Conservation (phyloP, 2,797 vertebrate genomes). For the Parauchenoglanis punctatus region DNA sequence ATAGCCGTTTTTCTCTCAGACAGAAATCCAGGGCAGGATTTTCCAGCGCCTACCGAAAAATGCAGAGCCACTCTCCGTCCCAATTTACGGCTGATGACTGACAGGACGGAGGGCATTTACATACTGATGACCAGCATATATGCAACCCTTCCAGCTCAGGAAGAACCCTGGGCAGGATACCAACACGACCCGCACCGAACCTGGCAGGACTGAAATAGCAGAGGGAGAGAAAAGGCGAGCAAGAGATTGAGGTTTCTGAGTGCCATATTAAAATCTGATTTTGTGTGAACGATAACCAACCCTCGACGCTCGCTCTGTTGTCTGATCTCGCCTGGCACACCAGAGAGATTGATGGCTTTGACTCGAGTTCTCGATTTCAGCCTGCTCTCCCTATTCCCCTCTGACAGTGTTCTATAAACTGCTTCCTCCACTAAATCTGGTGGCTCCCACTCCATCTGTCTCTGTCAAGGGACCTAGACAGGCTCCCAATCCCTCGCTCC, state of each 20-base stretch:
- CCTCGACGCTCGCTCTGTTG: slow-evolving; percentile 53
- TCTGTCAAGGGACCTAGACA: slow-evolving; percentile 71
- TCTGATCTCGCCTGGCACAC: slow-evolving; percentile 40
- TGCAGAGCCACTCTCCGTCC: slow-evolving; percentile 55
- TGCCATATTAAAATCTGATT: slow-evolving; percentile 64
- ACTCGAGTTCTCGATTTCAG: slow-evolving; percentile 78
- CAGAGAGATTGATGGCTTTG: slow-evolving; percentile 67
- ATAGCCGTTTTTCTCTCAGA: neutral
- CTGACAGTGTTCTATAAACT: slow-evolving; percentile 79
- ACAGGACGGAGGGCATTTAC: slow-evolving; percentile 73
- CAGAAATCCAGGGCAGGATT: slow-evolving; percentile 51
- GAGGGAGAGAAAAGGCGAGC: neutral
- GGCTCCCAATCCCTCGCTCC: slow-evolving; percentile 40
- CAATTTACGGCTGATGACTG: slow-evolving; percentile 68
- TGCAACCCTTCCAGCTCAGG: slow-evolving; percentile 59
- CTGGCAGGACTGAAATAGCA: slow-evolving; percentile 58
- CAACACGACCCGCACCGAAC: slow-evolving; percentile 59
- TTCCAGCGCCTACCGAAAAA: slow-evolving; percentile 48
- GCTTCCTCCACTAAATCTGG: slow-evolving; percentile 77
- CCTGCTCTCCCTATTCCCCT: slow-evolving; percentile 68
- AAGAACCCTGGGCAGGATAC: slow-evolving; percentile 34
- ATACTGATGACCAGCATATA: slow-evolving; percentile 67
- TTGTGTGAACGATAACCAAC: slow-evolving; percentile 70
- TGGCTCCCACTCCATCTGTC: slow-evolving; percentile 76
- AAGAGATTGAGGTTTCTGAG: slow-evolving; percentile 39